These are phyloP conservation scores for Hypselothyrea guttata DNA, from an alignment of 2,888 invertebrate genomes.

Conservation along the genomic window DNA sequence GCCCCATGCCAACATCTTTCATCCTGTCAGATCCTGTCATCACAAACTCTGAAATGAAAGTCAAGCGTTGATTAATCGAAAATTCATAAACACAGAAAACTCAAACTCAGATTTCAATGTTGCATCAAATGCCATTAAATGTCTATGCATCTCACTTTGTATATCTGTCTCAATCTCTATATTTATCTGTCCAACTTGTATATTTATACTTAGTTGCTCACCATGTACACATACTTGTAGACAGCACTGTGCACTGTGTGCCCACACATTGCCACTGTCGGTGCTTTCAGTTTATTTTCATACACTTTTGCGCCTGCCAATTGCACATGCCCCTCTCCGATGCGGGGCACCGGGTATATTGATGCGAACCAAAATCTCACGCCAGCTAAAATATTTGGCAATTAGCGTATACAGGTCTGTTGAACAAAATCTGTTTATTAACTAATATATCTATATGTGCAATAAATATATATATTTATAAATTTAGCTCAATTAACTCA, in stretches of 20 bases:
- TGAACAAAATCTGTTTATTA: too few relatives aligned
- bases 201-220: constrained; percentile 4
- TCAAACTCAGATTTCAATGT: not conserved
- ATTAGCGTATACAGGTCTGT: too few relatives aligned
- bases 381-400: too few relatives aligned
- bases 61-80: constrained; percentile 68
- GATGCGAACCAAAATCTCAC: too few relatives aligned
- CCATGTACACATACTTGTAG: constrained; percentile 7
- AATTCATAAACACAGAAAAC: constrained; percentile 49
- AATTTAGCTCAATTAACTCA: too few relatives aligned
- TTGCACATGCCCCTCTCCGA: constrained; percentile 17
- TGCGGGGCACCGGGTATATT: not conserved
- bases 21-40: constrained; percentile 72
- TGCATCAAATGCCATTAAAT: constrained; percentile 32
- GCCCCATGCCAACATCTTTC: constrained; percentile 50
- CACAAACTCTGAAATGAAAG: constrained; percentile 55
- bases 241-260: constrained; percentile 18
- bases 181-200: not conserved
- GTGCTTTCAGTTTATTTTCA: constrained; percentile 35
- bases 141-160: constrained; percentile 9
- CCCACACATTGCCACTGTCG: constrained; percentile 15
- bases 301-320: constrained; percentile 33
- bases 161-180: constrained; percentile 3
- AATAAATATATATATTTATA: too few relatives aligned
- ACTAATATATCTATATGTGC: too few relatives aligned